A percentile compares a stretch with the other conserved stretches of the same genome.
Conservation (phyloP, 2,113 vertebrate genomes). For the Vidua macroura region DNA sequence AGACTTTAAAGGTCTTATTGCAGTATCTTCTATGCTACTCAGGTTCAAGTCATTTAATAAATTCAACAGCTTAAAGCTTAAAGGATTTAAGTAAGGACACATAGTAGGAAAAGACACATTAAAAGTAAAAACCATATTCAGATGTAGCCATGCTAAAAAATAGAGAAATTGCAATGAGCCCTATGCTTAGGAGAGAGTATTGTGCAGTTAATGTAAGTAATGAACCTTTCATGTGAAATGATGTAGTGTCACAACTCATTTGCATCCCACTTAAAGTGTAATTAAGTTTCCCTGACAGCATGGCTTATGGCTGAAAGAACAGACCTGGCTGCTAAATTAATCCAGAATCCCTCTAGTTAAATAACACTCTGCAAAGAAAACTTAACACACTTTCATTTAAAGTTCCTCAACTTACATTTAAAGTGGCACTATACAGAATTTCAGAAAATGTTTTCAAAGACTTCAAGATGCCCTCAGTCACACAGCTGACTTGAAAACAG, state of each 20-base stretch:
- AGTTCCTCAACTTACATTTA: slow-evolving; percentile 68
- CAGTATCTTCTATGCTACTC: neutral
- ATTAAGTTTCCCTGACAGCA: slow-evolving; percentile 83
- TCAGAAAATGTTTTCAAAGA: neutral
- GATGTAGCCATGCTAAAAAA: slow-evolving; percentile 50
- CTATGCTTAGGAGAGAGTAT: slow-evolving; percentile 63
- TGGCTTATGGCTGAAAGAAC: slow-evolving; percentile 78
- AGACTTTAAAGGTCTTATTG: neutral
- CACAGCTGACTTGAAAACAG: neutral
- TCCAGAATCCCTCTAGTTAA: slow-evolving; percentile 75
- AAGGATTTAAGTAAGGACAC: slow-evolving; percentile 40
- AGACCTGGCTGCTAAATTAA: slow-evolving; percentile 82
- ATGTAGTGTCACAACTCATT: slow-evolving; percentile 85
- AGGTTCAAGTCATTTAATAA: slow-evolving; percentile 56
- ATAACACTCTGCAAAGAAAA: slow-evolving; percentile 73
- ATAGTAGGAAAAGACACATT: slow-evolving; percentile 23
- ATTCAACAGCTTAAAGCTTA: slow-evolving; percentile 52
- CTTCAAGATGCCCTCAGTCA: neutral
- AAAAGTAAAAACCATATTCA: slow-evolving; percentile 60
- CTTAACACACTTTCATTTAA: slow-evolving; percentile 67
- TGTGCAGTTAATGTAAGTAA: slow-evolving; percentile 78
- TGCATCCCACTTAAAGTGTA: slow-evolving; percentile 84
- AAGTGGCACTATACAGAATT: slow-evolving; percentile 27
- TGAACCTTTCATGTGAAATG: slow-evolving; percentile 84
- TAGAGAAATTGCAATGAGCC: slow-evolving; percentile 62